These are phyloP conservation scores for Selenia dentaria DNA, from an alignment of 2,888 invertebrate genomes.

Conservation along the genomic window DNA sequence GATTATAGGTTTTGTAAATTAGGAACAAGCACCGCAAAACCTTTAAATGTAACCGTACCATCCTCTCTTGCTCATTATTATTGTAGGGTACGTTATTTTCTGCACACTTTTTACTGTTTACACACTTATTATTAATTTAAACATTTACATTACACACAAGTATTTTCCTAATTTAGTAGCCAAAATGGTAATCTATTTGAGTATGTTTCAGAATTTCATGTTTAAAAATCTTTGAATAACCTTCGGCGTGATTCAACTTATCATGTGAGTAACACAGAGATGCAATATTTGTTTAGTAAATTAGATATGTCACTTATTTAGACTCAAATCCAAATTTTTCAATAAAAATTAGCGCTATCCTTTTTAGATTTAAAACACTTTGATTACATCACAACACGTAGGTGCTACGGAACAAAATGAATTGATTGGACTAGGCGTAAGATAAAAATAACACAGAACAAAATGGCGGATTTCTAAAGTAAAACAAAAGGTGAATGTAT, in stretches of 20 bases:
- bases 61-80: too few species aligned
- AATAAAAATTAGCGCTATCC: slow-evolving; percentile 6
- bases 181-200: too few species aligned
- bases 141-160: too few species aligned
- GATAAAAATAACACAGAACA: slow-evolving; percentile 14
- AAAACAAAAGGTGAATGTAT: not conserved
- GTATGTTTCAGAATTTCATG: too few species aligned
- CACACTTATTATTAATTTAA: too few species aligned
- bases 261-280: not conserved
- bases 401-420: not conserved
- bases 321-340: not conserved
- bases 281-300: not conserved
- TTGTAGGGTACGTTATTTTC: too few species aligned
- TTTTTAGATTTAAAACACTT: not conserved
- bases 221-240: too few species aligned
- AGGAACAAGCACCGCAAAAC: too few species aligned
- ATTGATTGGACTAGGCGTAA: slow-evolving; percentile 1
- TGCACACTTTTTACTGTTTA: too few species aligned
- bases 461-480: slow-evolving; percentile 14
- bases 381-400: not conserved
- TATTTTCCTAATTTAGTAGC: too few species aligned
- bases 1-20: too few species aligned
- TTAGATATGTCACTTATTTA: not conserved
- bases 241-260: not conserved
- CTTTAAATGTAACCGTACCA: too few species aligned